A percentile compares a stretch with the other conserved stretches of the same genome.
phyloP scores from a whole-genome alignment of 2,113 vertebrate species.

The Asarcornis scutulata region DNA sequence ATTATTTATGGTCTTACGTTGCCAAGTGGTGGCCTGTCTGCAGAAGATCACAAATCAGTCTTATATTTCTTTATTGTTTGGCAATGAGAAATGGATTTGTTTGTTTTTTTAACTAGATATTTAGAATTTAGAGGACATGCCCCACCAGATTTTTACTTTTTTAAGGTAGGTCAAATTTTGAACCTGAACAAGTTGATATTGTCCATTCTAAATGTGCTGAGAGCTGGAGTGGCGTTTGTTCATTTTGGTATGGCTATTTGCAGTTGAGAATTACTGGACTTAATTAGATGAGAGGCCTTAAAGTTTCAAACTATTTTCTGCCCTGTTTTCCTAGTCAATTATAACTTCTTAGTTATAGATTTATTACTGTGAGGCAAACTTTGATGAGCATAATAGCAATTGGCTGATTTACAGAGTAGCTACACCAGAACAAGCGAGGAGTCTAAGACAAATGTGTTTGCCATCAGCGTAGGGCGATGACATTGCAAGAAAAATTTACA shows the following conservation, averaged over 20 bases:
- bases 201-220: constrained; percentile 69
- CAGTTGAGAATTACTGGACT: constrained; percentile 44
- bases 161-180: constrained; percentile 67
- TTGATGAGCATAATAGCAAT: not conserved
- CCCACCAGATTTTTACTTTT: constrained; percentile 68
- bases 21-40: constrained; percentile 42
- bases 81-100: constrained; percentile 71
- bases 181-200: constrained; percentile 54
- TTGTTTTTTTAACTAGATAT: constrained; percentile 70
- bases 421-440: not conserved
- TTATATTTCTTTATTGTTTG: constrained; percentile 57
- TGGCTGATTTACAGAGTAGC: not conserved
- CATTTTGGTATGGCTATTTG: constrained; percentile 68
- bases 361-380: not conserved
- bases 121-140: constrained; percentile 72
- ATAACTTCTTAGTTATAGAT: not conserved
- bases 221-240: constrained; percentile 62
- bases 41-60: constrained; percentile 50
- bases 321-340: not conserved
- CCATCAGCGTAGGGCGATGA: not conserved
- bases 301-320: constrained; percentile 4
- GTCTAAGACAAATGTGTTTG: constrained; percentile 1
- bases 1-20: not conserved
- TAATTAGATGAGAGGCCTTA: not conserved
- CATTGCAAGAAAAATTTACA: not conserved